These are phyloP conservation scores for Ascidia mentula DNA, from an alignment of 23 tunicate genomes.

Conservation along the genomic window DNA sequence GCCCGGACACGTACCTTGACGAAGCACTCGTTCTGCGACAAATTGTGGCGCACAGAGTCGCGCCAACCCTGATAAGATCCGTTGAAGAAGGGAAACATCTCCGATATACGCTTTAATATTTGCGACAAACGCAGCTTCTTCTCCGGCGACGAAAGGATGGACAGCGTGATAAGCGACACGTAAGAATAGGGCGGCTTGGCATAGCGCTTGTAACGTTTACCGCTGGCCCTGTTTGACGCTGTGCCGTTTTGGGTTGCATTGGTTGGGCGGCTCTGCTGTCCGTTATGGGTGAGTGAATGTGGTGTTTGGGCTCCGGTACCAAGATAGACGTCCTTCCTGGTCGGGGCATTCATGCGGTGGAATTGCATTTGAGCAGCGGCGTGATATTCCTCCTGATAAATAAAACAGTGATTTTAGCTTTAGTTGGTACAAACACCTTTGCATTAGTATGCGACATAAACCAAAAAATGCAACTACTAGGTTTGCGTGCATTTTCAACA, in stretches of 20 bases:
- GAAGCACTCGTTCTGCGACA: conserved; percentile 95
- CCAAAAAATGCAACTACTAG: not conserved
- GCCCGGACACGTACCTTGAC: conserved; percentile 59
- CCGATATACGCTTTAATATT: conserved; percentile 83
- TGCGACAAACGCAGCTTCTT: conserved; percentile 83
- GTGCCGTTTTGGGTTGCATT: conserved; percentile 7
- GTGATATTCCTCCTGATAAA: not conserved
- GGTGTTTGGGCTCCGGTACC: not conserved
- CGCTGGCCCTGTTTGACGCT: conserved; percentile 30
- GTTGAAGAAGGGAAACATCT: conserved; percentile 98
- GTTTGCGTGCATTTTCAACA: no score
- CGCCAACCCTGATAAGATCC: conserved; percentile 96
- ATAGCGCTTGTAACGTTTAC: conserved; percentile 89
- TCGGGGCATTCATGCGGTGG: conserved; percentile 10
- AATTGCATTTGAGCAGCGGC: conserved; percentile 14
- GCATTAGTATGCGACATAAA: not conserved
- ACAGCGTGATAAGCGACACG: conserved; percentile 87
- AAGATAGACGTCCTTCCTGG: conserved; percentile 11
- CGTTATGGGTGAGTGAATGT: not conserved
- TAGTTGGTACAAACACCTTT: no score
- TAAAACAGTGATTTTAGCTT: no score
- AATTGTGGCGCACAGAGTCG: conserved; percentile 95
- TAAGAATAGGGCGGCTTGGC: conserved; percentile 96
- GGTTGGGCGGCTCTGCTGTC: not conserved
- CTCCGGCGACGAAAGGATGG: conserved; percentile 89